phyloP scores from a whole-genome alignment of 2,113 vertebrate species.

The Phocoena sinus region DNA sequence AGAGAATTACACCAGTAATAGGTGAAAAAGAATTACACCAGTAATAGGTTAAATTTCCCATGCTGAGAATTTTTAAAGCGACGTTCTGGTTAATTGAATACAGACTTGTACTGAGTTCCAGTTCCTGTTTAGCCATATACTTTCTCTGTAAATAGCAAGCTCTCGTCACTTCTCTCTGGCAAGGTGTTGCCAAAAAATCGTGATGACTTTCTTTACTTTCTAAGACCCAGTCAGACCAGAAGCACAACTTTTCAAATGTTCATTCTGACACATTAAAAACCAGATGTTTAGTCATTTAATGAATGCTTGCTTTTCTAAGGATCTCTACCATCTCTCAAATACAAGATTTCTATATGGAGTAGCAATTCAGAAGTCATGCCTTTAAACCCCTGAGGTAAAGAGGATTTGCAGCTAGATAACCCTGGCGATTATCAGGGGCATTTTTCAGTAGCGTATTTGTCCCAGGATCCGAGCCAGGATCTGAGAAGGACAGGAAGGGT shows the following conservation, averaged over 20 bases:
- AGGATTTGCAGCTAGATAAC: background rate
- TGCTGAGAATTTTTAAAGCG: background rate
- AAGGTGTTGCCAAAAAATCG: background rate
- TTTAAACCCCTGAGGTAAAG: background rate
- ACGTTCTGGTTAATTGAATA: background rate
- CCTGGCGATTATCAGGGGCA: background rate
- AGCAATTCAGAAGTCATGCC: background rate
- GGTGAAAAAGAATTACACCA: background rate
- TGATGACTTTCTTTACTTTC: slow-evolving; percentile 23
- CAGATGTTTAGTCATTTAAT: slow-evolving; percentile 1
- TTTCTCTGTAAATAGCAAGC: background rate
- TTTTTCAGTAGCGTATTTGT: background rate
- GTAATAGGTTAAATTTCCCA: background rate
- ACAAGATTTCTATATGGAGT: background rate
- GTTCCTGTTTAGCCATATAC: background rate
- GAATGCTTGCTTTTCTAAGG: slow-evolving; percentile 8
- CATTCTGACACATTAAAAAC: slow-evolving; percentile 11
- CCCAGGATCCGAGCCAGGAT: background rate
- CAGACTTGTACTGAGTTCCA: background rate
- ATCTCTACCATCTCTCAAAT: background rate
- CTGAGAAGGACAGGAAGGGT: background rate
- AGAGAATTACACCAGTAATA: background rate
- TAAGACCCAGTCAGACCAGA: slow-evolving; percentile 35
- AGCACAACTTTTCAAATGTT: slow-evolving; percentile 13
- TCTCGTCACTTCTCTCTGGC: background rate